Conservation (phyloP, 2,797 vertebrate genomes). For the Percopsis omiscomaycus region DNA sequence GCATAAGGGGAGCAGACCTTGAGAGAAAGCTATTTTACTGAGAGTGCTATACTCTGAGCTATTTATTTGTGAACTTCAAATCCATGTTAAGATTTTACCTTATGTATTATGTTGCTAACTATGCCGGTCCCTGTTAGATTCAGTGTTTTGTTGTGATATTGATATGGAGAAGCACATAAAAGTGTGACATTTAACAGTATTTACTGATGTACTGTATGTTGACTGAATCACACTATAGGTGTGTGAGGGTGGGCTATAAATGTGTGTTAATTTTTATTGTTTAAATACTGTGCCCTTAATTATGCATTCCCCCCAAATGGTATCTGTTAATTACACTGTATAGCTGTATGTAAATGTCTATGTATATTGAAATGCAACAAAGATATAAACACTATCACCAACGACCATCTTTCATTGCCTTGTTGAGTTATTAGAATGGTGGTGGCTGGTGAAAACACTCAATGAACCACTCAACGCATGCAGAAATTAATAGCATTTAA, state of each 20-base stretch:
- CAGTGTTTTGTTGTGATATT: constrained; percentile 52
- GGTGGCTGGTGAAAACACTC: neutral
- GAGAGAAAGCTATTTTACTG: too few species aligned
- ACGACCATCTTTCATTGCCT: constrained; percentile 20
- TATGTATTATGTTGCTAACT: constrained; percentile 34
- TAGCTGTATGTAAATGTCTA: constrained; percentile 61
- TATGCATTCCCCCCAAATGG: constrained; percentile 53
- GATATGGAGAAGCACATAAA: constrained; percentile 27
- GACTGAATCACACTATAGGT: constrained; percentile 20
- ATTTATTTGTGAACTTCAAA: constrained; percentile 48
- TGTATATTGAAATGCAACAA: constrained; percentile 65
- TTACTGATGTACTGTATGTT: constrained; percentile 27
- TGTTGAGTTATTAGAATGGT: constrained; percentile 9
- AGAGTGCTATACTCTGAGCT: too few species aligned
- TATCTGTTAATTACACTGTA: constrained; percentile 58
- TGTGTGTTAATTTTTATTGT: constrained; percentile 39
- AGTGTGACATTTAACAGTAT: constrained; percentile 37
- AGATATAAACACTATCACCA: constrained; percentile 52
- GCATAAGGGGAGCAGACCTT: constrained; percentile 11
- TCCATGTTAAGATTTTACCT: constrained; percentile 34
- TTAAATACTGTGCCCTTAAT: constrained; percentile 55
- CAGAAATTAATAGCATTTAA: constrained; percentile 42
- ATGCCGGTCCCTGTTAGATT: constrained; percentile 42
- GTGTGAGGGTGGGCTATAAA: constrained; percentile 30
- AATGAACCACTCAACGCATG: constrained; percentile 8